phyloP scores from a whole-genome alignment of 2,888 invertebrate genomes.

The Cybosia mesomella region DNA sequence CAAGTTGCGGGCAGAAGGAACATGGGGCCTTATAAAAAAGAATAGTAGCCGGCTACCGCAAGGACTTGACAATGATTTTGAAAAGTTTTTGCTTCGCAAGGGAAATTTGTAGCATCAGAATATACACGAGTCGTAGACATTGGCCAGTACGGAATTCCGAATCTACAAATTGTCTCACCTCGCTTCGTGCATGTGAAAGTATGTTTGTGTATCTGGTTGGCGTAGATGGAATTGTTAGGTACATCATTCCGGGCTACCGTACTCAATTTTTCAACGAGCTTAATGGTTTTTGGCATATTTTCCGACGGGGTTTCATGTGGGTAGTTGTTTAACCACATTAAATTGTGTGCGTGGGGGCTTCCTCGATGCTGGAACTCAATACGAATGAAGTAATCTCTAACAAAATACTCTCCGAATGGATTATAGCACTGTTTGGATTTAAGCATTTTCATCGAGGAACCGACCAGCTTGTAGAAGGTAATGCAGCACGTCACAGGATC shows the following conservation, averaged over 20 bases:
- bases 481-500: conserved; percentile 57
- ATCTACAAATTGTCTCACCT: conserved; percentile 56
- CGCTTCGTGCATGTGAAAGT: conserved; percentile 50
- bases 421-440: conserved; percentile 48
- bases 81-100: no score
- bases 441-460: conserved; percentile 50
- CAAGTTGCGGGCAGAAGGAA: no score
- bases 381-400: conserved; percentile 58
- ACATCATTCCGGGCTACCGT: conserved; percentile 53
- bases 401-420: conserved; percentile 56
- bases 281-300: conserved; percentile 58
- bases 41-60: no score
- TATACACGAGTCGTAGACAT: conserved; percentile 55
- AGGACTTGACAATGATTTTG: no score
- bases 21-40: no score
- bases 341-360: conserved; percentile 67
- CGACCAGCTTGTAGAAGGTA: conserved; percentile 62
- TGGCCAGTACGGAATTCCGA: conserved; percentile 58
- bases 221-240: conserved; percentile 51
- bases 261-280: conserved; percentile 59
- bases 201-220: conserved; percentile 57
- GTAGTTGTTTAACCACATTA: conserved; percentile 66
- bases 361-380: conserved; percentile 69
- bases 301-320: conserved; percentile 57
- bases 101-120: no score